Evolutionary conservation across 2,113 vertebrate species (phyloP).

Genomic region (Hippocampus zosterae): DNA sequence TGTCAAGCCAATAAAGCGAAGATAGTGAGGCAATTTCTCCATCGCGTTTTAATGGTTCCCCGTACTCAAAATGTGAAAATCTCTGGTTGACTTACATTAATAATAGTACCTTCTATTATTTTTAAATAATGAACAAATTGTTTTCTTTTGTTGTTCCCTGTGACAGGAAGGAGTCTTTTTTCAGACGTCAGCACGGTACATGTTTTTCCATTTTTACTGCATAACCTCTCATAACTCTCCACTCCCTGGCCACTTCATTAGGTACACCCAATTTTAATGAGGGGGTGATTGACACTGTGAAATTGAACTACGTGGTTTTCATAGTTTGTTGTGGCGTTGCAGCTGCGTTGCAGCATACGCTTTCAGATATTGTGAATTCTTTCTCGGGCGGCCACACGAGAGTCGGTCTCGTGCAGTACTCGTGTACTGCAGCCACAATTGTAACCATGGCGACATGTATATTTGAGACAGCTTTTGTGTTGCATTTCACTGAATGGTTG

Average conservation of each 20-base stretch:
- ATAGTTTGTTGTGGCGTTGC: too few species aligned
- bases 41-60: background rate
- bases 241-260: background rate
- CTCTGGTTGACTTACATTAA: background rate
- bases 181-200: constrained; percentile 50
- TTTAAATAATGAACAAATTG: background rate
- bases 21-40: too few species aligned
- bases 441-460: background rate
- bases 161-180: constrained; percentile 44
- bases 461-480: background rate
- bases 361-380: background rate
- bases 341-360: too few species aligned
- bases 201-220: constrained; percentile 21
- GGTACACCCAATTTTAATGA: background rate
- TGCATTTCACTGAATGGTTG: background rate
- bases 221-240: background rate
- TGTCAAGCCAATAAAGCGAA: too few species aligned
- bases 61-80: background rate
- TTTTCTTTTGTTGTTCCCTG: constrained; percentile 19
- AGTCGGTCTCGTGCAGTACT: background rate
- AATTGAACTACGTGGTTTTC: too few species aligned
- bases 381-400: background rate
- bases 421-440: background rate
- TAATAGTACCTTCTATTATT: background rate
- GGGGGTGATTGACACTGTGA: background rate